These are phyloP conservation scores for Laticauda laticaudata DNA, from an alignment of 2,113 vertebrate species.

Conservation along the genomic window DNA sequence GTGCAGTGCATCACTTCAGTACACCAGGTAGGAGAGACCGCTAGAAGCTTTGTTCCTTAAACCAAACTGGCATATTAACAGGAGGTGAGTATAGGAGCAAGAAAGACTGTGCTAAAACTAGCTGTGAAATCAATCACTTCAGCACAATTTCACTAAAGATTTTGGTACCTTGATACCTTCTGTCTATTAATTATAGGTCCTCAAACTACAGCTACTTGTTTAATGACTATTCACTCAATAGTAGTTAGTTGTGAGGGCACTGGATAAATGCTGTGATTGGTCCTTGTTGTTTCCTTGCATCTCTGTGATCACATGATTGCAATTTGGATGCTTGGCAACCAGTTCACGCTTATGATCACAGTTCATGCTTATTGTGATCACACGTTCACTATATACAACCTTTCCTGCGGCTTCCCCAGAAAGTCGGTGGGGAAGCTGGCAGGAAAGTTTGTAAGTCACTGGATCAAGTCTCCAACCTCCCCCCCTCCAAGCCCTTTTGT, in stretches of 20 bases:
- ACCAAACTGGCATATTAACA: background rate
- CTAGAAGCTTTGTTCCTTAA: background rate
- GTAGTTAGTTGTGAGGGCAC: background rate
- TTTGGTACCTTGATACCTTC: background rate
- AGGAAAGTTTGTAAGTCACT: background rate
- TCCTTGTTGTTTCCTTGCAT: background rate
- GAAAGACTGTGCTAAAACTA: background rate
- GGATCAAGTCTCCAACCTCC: background rate
- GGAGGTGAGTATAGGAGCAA: background rate
- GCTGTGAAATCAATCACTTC: background rate
- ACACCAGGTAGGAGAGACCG: slow-evolving; percentile 47
- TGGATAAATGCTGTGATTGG: background rate
- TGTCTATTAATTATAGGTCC: background rate
- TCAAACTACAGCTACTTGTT: background rate
- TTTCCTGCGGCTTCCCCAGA: background rate
- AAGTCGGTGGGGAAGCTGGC: background rate
- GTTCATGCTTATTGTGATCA: background rate
- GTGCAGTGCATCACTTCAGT: slow-evolving; percentile 42
- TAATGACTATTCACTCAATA: background rate
- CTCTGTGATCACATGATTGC: background rate
- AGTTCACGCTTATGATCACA: background rate
- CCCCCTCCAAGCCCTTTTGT: background rate
- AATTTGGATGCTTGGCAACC: background rate
- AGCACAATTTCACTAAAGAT: background rate
- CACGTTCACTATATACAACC: background rate